Base-by-base conservation (phyloP, 2,797 vertebrate genomes). In the Sebastes aleutianus region DNA sequence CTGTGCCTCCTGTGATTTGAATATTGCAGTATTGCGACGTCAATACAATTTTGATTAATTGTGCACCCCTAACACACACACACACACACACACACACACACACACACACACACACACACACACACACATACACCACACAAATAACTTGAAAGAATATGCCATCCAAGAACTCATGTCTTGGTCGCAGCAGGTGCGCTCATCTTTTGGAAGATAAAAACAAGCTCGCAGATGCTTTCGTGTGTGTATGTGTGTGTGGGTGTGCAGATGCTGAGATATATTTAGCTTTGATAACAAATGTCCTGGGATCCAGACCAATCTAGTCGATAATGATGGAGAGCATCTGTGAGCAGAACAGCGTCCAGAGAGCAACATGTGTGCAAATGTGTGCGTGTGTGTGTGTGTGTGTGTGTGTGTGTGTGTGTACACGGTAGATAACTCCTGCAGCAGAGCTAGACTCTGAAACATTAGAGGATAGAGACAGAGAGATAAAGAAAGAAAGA, bases 301-400 rank as follows among this genome's bases (percentile, higher is more conserved):
- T 75, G 83, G 82, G 88, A 91, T 88, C 69, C 70, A 79, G 82
- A 83, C 86, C 79, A 87, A 86, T 84, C 64, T 75, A 86, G 86
- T 91, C 79, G 57, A 88, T 91, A 91, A 90, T 91, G 91, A 92
- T 88, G 74, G 82, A 85, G 79, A 88, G 87, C 84, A 87, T 89
- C 87, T 90, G 84, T 72, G 88, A 86, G 78, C 76, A 82, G 72
- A 80, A 82, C 27, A 20, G 64, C 67, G 64, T 80, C 87, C 90
- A 87, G 83, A 80, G 43, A 88, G 81, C 74, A 82, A 81, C 76
- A 63, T 61, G 77, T 82, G 83, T 70, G 67, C 43, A 32, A 43
- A 34, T n/a, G 56, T 5, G 39, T 59, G 26, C 68, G 50, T 71
- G 56, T 57, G 62, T 68, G 47, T 53, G 59, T 8, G n/a, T n/a